Evolutionary conservation across 2,113 vertebrate species (phyloP), one percentile per base, ranked within the genome.

Genomic region (Ailuropoda melanoleuca): DNA sequence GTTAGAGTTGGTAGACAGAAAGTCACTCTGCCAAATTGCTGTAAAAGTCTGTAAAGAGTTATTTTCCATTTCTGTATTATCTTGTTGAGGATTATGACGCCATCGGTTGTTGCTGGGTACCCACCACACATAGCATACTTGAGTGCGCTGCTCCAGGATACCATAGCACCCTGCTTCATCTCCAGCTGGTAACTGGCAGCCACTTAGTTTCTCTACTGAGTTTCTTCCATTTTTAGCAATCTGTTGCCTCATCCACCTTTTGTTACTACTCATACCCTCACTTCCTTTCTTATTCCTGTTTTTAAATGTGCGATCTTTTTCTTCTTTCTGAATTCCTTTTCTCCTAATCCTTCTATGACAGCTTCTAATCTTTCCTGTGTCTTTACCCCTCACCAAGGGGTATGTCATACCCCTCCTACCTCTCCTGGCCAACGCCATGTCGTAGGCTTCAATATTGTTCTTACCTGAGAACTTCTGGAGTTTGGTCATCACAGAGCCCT

Each of bases 151-250:
- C 58, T 70, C 62, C 53, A 46, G 48, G 46, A 43, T 68, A 66
- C 23, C 34, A 13, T 53, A 11, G 58, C 13, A 4, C 31, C 48
- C 19, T 4, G 19, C 70, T 92, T 55, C 43, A 53, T 55, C 43
- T 64, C 21, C 10, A 78, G 64, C 66, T 86, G n/a, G 8, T 74
- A 39, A 88, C 37, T 68, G 4, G 64, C 48, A 58, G 50, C 18
- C 48, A 74, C 92, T 89, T 86, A 64, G 19, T 86, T 93, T 94
- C 92, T 96, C 66, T 48, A 10, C 46, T 62, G 48, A 68, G 78
- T 95, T 88, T 77, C 29, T 68, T 93, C 48, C 9, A 46, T 60
- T 66, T 95, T 78, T 31, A 78, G 37, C 55, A 72, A 8, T 13
- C 60, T 53, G 0, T 88, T 90, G 70, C 34, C 55, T 64, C 55